These are phyloP conservation scores for Cephalopterus ornatus DNA, from an alignment of 2,113 vertebrate genomes.

Conservation along the genomic window DNA sequence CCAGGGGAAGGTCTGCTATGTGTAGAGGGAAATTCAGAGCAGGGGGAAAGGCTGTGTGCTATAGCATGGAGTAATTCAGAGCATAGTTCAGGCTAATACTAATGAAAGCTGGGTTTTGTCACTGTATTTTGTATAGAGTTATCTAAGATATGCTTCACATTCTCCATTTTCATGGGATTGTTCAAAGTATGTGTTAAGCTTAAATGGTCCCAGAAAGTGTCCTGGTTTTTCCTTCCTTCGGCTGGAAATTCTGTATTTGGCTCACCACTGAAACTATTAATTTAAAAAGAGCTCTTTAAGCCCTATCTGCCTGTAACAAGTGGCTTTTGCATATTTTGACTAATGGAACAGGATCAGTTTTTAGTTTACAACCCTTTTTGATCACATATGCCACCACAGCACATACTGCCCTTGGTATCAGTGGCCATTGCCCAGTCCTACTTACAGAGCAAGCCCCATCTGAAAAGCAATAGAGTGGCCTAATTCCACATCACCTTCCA, in stretches of 20 bases:
- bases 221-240: neutral
- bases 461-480: neutral
- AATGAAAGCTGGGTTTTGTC: neutral
- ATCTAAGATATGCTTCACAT: neutral
- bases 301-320: neutral
- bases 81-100: neutral
- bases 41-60: neutral
- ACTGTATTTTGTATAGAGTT: neutral
- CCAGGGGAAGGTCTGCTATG: neutral
- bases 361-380: neutral
- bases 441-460: neutral
- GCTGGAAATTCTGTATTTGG: neutral
- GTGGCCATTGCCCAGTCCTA: neutral
- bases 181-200: neutral
- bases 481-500: neutral
- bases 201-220: neutral
- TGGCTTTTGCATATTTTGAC: neutral
- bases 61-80: neutral
- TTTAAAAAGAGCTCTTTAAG: neutral
- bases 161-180: neutral
- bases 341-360: neutral
- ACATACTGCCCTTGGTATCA: fast-evolving
- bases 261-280: neutral
- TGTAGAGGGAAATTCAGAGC: neutral
- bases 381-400: neutral